phyloP scores from a whole-genome alignment of 2,797 vertebrate genomes.

The Acanthis flammea region DNA sequence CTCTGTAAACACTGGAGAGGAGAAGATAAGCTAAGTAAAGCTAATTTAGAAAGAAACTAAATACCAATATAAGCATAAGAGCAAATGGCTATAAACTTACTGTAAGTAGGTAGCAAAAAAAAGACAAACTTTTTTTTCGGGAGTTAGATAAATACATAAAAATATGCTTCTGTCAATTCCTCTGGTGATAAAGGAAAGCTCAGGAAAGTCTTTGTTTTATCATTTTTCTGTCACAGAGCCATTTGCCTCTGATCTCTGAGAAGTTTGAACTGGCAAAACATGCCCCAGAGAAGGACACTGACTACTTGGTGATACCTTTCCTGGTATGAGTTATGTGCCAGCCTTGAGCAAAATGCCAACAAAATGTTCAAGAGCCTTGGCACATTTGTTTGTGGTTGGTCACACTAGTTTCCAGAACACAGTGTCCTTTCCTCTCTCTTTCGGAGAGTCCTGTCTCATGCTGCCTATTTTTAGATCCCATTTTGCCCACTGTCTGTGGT shows the following conservation, averaged over 20 bases:
- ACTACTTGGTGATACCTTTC: conserved; percentile 21
- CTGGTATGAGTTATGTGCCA: background rate
- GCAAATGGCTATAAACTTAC: background rate
- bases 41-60: background rate
- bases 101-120: background rate
- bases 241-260: background rate
- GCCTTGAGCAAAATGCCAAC: conserved; percentile 32
- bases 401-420: conserved; percentile 53
- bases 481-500: background rate
- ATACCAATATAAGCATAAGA: background rate
- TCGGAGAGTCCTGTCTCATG: background rate
- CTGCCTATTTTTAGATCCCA: conserved; percentile 52
- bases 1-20: background rate
- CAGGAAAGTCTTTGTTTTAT: background rate
- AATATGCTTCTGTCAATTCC: background rate
- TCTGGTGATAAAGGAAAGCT: background rate
- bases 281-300: background rate
- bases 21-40: conserved; percentile 6
- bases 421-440: conserved; percentile 37
- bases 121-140: background rate
- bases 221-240: background rate
- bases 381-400: conserved; percentile 4
- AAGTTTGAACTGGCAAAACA: background rate
- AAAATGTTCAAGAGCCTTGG: conserved; percentile 49
- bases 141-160: background rate